Base-by-base conservation (phyloP, 2,113 vertebrate species). In the Pedetes capensis region DNA sequence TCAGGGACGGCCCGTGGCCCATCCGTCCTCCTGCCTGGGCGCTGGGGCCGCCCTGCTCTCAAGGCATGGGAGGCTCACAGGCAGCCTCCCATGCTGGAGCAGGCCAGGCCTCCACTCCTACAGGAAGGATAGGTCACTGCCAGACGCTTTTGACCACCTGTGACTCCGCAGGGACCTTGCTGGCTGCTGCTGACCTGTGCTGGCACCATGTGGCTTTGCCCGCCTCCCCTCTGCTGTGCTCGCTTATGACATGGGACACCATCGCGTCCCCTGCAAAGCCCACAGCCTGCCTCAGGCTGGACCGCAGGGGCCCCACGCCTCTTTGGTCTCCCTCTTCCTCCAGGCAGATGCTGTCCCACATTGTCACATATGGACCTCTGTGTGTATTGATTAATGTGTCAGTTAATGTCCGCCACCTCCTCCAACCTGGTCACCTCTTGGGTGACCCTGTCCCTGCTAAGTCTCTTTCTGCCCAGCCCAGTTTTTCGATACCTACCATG, bases 1-100 rank as follows among this genome's bases (percentile, higher is more conserved):
- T 6, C 9, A 55, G 14, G n/a, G 23, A 3, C 4, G 0, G 18
- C 39, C 87, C n/a, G n/a, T n/a, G n/a, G n/a, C n/a, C 34, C 0
- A 7, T 27, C 23, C n/a, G n/a, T 39, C 49, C 55, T 49, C 5
- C 8, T 11, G 51, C 37, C 25, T 12, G 0, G 32, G 29, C 49
- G 3, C 25, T 2, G 4, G 7, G 6, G 18, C 47, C 27, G 34
- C 57, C 61, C 3, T 22, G 8, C 47, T 29, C 37, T 49, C 22
- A 18, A n/a, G 9, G 7, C 34, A 0, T 14, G 27, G 44, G 0
- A 61, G 25, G 8, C 25, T 44, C 23, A 47, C 10, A 34, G 23
- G 34, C 0, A 29, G 14, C 10, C 42, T 69, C 47, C 59, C 16
- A 22, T 9, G 0, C 12, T 12, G 12, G 75, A 78, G 25, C 44